These are phyloP conservation scores for Ephydatia muelleri DNA, from an alignment of 37 sponge, comb jelly and placozoan genomes.

Conservation along the genomic window DNA sequence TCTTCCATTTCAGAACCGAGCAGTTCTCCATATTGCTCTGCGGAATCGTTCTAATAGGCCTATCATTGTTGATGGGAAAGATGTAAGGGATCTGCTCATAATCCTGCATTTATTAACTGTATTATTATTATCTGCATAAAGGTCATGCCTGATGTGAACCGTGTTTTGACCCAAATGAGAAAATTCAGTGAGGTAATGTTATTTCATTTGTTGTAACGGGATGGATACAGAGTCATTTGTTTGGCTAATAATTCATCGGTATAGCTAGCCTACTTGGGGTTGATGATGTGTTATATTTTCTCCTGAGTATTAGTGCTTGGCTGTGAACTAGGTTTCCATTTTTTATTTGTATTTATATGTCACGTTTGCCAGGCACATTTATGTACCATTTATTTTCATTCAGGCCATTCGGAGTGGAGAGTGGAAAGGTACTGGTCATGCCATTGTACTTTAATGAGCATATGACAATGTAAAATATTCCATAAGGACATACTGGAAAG, in stretches of 20 bases:
- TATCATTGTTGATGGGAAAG: constrained; percentile 90
- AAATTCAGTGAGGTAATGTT: constrained; percentile 75
- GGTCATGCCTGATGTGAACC: constrained; percentile 92
- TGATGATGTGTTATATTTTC: too few species aligned
- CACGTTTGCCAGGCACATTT: too few species aligned
- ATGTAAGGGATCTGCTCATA: constrained; percentile 67
- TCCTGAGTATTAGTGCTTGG: too few species aligned
- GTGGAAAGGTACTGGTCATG: constrained; percentile 86
- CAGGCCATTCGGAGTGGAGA: constrained; percentile 88
- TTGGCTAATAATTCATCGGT: too few species aligned
- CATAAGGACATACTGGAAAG: constrained; percentile 81
- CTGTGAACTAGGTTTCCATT: too few species aligned
- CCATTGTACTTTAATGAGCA: too few species aligned
- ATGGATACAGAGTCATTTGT: not conserved
- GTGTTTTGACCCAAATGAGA: constrained; percentile 90
- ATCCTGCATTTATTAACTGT: not conserved
- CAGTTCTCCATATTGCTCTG: constrained; percentile 96
- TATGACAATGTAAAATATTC: not conserved
- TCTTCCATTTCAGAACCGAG: constrained; percentile 73
- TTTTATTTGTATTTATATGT: too few species aligned
- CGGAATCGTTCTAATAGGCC: constrained; percentile 92
- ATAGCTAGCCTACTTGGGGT: too few species aligned
- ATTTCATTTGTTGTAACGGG: not conserved
- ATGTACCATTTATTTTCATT: not conserved
- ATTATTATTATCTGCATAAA: constrained; percentile 15